Evolutionary conservation across 2,888 invertebrate species (phyloP).

Genomic region (Terebella lapidaria): DNA sequence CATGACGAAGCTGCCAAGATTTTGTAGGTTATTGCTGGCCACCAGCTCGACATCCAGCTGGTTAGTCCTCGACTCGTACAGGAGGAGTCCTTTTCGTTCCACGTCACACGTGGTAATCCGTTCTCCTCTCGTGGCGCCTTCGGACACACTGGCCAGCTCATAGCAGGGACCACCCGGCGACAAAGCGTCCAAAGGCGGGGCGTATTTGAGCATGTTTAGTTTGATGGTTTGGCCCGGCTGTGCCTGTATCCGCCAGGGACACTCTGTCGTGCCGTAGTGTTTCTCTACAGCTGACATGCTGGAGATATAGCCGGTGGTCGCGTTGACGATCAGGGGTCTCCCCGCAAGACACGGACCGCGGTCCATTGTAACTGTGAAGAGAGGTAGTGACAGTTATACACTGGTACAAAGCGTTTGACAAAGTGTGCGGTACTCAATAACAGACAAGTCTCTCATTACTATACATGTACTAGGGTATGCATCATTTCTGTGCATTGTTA

Average conservation of each 20-base stretch:
- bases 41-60: not conserved
- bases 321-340: not conserved
- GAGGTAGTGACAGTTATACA: too few species aligned
- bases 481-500: too few species aligned
- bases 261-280: not conserved
- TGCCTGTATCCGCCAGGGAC: not conserved
- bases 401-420: too few species aligned
- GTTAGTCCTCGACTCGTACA: not conserved
- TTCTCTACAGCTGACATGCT: not conserved
- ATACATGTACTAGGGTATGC: too few species aligned
- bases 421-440: too few species aligned
- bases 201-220: not conserved
- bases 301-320: not conserved
- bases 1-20: conserved; percentile 1
- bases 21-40: not conserved
- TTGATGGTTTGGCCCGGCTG: not conserved
- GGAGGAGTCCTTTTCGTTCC: not conserved
- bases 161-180: not conserved
- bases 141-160: not conserved
- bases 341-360: not conserved
- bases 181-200: not conserved
- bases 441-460: too few species aligned
- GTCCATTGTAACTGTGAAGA: not conserved
- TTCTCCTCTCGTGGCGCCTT: not conserved
- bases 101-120: not conserved